Percentiles rank a stretch among this genome's conserved stretches.
Conservation (phyloP, 2,113 vertebrate species). For the Talpa occidentalis region DNA sequence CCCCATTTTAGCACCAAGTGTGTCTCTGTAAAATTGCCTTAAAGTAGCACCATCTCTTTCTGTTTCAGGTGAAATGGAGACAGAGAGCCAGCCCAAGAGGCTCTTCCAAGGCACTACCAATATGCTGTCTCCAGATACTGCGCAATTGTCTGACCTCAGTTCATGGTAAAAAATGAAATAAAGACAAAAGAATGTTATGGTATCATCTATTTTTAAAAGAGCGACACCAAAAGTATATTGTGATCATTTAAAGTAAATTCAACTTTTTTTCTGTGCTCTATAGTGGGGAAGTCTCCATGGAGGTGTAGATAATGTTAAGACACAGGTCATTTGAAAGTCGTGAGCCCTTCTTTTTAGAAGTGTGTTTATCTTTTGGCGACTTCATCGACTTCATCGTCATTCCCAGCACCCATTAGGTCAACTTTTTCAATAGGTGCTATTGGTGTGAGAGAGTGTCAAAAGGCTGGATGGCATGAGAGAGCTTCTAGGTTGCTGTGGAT, state of each 20-base stretch:
- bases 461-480: neutral
- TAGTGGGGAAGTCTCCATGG: neutral
- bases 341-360: constrained; percentile 23
- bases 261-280: neutral
- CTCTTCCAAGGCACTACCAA: constrained; percentile 97
- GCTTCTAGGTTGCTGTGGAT: neutral
- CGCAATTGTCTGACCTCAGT: constrained; percentile 91
- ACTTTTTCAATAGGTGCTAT: neutral
- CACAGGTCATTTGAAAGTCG: constrained; percentile 19
- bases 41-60: constrained; percentile 55
- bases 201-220: constrained; percentile 37
- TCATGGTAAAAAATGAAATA: constrained; percentile 91
- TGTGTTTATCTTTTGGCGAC: neutral
- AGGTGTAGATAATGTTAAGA: constrained; percentile 9
- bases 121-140: constrained; percentile 93
- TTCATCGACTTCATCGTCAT: constrained; percentile 30
- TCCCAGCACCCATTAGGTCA: constrained; percentile 25
- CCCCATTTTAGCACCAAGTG: constrained; percentile 4
- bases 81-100: constrained; percentile 97
- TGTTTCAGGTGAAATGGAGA: constrained; percentile 94
- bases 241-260: constrained; percentile 39
- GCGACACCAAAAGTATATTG: neutral
- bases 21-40: constrained; percentile 34
- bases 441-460: neutral
- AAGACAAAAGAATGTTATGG: constrained; percentile 42